Percentiles rank a stretch among this genome's conserved stretches.
These are phyloP conservation scores for Otis tarda DNA, from an alignment of 2,113 vertebrate genomes.

Conservation along the genomic window DNA sequence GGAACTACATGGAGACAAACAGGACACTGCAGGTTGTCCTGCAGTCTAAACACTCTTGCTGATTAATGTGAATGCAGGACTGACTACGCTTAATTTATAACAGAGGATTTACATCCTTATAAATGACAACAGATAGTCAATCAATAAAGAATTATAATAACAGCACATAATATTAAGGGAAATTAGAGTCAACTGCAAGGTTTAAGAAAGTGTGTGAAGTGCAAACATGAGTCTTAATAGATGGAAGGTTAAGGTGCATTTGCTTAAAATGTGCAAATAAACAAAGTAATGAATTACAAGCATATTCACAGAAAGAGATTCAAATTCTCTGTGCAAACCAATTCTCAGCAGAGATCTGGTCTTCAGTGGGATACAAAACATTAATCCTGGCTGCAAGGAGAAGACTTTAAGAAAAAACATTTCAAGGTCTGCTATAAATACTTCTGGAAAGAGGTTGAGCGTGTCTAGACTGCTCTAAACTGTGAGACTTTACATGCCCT, in stretches of 20 bases:
- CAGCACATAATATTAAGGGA: conserved; percentile 68
- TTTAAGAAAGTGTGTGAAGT: conserved; percentile 54
- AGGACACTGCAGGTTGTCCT: not conserved
- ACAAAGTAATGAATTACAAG: conserved; percentile 46
- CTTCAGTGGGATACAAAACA: not conserved
- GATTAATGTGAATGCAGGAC: conserved; percentile 25
- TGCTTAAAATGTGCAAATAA: conserved; percentile 54
- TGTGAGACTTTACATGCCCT: not conserved
- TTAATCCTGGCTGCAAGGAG: conserved; percentile 35
- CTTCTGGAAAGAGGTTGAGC: not conserved
- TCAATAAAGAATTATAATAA: conserved; percentile 73
- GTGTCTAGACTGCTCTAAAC: not conserved
- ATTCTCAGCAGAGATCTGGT: conserved; percentile 2
- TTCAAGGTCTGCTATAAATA: conserved; percentile 10
- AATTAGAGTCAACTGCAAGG: conserved; percentile 61
- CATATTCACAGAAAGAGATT: not conserved
- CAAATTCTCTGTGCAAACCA: not conserved
- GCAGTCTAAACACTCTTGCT: conserved; percentile 28
- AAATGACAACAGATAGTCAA: conserved; percentile 64
- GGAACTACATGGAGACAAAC: not conserved
- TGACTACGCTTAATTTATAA: conserved; percentile 58
- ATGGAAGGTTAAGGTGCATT: conserved; percentile 49
- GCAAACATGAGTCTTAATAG: conserved; percentile 38
- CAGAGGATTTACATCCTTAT: conserved; percentile 67
- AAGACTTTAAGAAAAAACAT: conserved; percentile 20